Percentiles rank a stretch among this genome's conserved stretches.
Conservation (phyloP, 1,140 invertebrate species). For the Drusus annulatus region DNA sequence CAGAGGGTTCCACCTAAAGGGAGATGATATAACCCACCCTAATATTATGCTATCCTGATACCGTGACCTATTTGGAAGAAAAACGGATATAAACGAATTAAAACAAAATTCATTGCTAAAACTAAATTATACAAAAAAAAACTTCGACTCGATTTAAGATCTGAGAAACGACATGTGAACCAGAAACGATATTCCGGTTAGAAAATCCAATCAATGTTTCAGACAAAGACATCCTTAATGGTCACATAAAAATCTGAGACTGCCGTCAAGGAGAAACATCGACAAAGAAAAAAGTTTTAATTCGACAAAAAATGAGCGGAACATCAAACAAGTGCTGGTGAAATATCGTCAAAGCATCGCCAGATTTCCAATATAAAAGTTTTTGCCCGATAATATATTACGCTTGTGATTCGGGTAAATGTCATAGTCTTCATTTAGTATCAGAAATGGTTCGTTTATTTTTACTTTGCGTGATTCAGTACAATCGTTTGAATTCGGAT, state of each 20-base stretch:
- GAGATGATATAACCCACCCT: slow-evolving; percentile 51
- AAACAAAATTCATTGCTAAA: neutral
- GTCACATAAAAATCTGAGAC: slow-evolving; percentile 6
- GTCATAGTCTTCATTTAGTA: neutral
- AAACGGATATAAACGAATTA: neutral
- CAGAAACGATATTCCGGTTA: slow-evolving; percentile 4
- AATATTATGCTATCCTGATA: slow-evolving; percentile 34
- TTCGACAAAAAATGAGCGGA: neutral
- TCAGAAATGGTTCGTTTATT: slow-evolving; percentile 11
- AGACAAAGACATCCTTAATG: slow-evolving; percentile 36
- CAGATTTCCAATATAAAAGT: slow-evolving; percentile 6
- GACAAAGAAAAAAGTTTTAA: slow-evolving; percentile 16
- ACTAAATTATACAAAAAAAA: neutral
- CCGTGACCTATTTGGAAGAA: slow-evolving; percentile 53
- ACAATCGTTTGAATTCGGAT: neutral
- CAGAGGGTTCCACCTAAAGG: slow-evolving; percentile 5
- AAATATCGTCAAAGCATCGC: neutral
- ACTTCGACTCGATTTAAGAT: neutral
- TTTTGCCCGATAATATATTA: neutral
- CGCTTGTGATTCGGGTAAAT: neutral
- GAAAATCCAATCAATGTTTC: slow-evolving; percentile 32
- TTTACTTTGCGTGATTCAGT: neutral
- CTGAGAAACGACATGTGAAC: neutral
- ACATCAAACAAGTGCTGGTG: neutral
- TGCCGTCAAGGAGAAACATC: neutral